Base-by-base conservation (phyloP, 2,888 invertebrate species). In the Polylopha cassiicola region DNA sequence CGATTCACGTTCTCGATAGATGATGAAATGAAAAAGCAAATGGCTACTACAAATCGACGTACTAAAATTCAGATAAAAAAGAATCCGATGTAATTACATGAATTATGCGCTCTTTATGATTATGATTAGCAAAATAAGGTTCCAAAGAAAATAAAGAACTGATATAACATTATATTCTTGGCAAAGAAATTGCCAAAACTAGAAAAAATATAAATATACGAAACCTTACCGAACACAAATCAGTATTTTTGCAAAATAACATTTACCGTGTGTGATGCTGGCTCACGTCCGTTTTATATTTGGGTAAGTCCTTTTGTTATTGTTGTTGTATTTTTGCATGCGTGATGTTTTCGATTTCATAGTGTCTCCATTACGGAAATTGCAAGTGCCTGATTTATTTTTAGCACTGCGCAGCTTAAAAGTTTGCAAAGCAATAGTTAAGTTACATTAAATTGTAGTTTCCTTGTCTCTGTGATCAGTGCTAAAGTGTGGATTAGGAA, bases 81-180 rank as follows among this genome's bases (percentile, higher is more conserved):
- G 58, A 85, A 86, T 86, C 87, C 86, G 76, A 87, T 85, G 78
- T 87, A 82, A 87, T 86, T 80, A 67, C 73, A 88, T 87, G 87
- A 87, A 79, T 76, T 68, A 88, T 87, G 87, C 87, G 75, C 85
- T 84, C 77, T 86, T 85, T 77, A 86, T 85, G 81, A 74, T 73
- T 61, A 86, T 80, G 85, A 84, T 71, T 82, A 84, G 85, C 80
- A 80, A 84, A 87, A 87, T 85, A 87, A 81, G 80, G 77, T 67
- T 75, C 67, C 61, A 51, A 61, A 69, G 61, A 65, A 54, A 58
- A 51, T 66, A 75, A 76, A 74, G 60, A 71, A 72, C 55, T 67
- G 55, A 66, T 58, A 70, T 62, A 61, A 61, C 43, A 49, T 45
- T 61, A 74, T 85, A 85, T 85, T 84, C 57, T 51, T 53, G 69